A percentile compares a stretch with the other conserved stretches of the same genome.
Evolutionary conservation across 2,888 invertebrate species (phyloP).

Genomic region (Limnephilus auricula): DNA sequence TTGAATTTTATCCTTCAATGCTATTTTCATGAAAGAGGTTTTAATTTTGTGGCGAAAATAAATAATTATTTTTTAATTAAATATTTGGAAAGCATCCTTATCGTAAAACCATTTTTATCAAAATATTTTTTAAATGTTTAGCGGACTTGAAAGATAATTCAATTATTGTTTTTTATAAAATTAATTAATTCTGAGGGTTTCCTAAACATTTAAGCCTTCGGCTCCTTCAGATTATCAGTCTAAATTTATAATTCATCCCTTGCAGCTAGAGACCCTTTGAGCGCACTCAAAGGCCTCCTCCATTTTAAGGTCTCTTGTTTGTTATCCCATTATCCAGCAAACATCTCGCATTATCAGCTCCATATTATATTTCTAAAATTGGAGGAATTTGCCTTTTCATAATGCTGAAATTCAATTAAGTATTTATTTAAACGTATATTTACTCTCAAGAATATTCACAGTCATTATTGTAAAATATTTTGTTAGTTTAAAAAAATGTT

Average conservation of each 20-base stretch:
- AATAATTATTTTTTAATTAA: no score
- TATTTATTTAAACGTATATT: neutral
- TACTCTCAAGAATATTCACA: neutral
- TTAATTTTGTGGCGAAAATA: no score
- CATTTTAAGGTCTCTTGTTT: constrained; percentile 7
- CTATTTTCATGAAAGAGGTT: no score
- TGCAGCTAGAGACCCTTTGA: constrained; percentile 21
- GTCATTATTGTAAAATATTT: no score
- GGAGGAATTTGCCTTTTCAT: neutral
- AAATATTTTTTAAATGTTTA: no score
- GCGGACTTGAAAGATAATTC: no score
- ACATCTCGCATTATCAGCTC: neutral
- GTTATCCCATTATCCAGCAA: neutral
- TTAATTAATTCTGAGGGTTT: neutral
- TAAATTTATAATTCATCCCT: constrained; percentile 25
- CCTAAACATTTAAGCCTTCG: neutral
- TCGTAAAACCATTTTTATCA: no score
- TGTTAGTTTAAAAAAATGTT: no score
- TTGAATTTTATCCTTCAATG: no score
- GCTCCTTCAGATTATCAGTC: neutral
- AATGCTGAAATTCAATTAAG: neutral
- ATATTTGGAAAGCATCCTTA: no score
- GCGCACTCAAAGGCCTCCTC: neutral
- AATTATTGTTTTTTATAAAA: neutral
- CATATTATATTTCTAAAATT: neutral